Percentiles rank a stretch among this genome's conserved stretches.
Evolutionary conservation across 2,113 vertebrate species (phyloP).

Genomic region (Plotosus lineatus): DNA sequence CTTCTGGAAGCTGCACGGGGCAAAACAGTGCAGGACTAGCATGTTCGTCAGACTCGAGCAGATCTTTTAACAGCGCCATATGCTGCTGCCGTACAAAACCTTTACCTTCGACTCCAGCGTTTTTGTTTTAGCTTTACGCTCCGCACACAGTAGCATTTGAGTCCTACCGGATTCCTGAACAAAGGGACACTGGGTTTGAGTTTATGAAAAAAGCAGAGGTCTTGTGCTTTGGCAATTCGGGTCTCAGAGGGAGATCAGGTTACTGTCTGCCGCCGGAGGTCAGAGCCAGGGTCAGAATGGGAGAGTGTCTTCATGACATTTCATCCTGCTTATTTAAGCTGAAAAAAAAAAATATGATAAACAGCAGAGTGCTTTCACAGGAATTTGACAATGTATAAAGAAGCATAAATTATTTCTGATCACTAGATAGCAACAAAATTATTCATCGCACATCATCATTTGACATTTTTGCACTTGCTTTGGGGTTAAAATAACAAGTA

Average conservation of each 20-base stretch:
- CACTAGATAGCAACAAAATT: neutral
- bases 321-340: conserved; percentile 21
- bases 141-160: neutral
- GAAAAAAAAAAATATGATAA: conserved; percentile 20
- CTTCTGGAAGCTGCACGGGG: conserved; percentile 42
- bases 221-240: neutral
- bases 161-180: neutral
- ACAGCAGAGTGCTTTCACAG: neutral
- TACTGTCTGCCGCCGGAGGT: conserved; percentile 47
- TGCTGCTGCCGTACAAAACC: neutral
- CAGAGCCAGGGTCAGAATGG: conserved; percentile 21
- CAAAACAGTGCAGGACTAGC: conserved; percentile 40
- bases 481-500: neutral
- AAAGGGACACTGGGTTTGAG: neutral
- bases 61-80: conserved; percentile 34
- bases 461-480: neutral
- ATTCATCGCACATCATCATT: neutral
- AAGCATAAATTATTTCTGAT: neutral
- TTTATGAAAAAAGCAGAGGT: conserved; percentile 13
- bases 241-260: conserved; percentile 42
- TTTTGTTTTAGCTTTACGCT: conserved; percentile 1
- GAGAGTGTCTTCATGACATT: conserved; percentile 35
- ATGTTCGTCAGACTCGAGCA: conserved; percentile 18
- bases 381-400: neutral
- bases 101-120: neutral